Evolutionary conservation across 2,888 invertebrate genomes (phyloP).

Genomic region (Dorcus parallelipipedus): DNA sequence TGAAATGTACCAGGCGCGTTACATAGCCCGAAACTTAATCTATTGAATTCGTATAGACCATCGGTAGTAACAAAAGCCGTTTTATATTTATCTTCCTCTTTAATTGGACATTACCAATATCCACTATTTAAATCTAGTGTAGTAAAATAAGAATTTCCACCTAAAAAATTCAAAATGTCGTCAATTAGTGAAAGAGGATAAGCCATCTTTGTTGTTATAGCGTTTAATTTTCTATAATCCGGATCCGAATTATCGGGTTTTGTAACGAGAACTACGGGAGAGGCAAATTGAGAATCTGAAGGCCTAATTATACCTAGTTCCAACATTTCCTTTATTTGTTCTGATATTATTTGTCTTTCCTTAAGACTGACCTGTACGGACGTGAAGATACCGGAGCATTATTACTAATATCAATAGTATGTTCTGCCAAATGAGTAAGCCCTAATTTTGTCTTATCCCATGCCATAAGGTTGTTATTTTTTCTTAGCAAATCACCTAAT

Average conservation of each 20-base stretch:
- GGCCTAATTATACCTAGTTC: too few species aligned
- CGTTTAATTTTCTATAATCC: too few species aligned
- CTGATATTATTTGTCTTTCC: not conserved
- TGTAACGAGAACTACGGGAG: too few species aligned
- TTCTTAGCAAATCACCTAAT: not conserved
- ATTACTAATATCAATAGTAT: not conserved
- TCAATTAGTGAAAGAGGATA: too few species aligned
- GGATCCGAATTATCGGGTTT: too few species aligned
- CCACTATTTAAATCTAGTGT: not conserved
- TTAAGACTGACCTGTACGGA: not conserved
- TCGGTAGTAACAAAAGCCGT: not conserved
- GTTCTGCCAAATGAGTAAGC: not conserved
- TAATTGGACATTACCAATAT: not conserved
- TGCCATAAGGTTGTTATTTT: not conserved
- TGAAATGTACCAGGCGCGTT: conserved; percentile 30
- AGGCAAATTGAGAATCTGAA: too few species aligned
- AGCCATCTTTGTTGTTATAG: too few species aligned
- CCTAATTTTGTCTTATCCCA: not conserved
- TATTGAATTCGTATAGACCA: not conserved
- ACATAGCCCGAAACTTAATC: conserved; percentile 27
- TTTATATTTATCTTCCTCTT: not conserved
- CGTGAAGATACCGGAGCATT: not conserved
- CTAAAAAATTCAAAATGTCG: too few species aligned
- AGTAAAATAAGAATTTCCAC: not conserved
- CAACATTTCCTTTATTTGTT: not conserved